Evolutionary conservation across 2,797 vertebrate genomes (phyloP), one percentile per base, ranked within the genome.

Genomic region (Phaenicophaeus curvirostris): DNA sequence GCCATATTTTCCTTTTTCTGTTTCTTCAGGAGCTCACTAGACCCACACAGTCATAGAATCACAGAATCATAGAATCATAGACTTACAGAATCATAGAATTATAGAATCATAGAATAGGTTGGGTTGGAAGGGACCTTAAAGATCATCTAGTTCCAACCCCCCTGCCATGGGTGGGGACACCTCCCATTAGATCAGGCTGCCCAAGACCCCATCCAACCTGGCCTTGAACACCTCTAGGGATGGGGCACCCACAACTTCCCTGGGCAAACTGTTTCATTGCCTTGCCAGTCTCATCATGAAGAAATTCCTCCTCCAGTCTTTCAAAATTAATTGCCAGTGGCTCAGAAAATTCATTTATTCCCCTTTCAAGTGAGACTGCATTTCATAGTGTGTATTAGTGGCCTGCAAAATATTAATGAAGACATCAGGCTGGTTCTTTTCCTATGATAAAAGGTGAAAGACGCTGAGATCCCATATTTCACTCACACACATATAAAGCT

Each of bases 401-500:
- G 68, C 78, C 93, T 93, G 28, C 50, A 87, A 87, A 95, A 94
- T 91, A 94, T 65, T 95, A 85, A 93, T 79, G 82, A 93, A 93
- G 50, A 71, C 54, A 61, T 68, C 21, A 91, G 13, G 39, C 39
- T 39, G 39, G 39, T 39, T 39, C 39, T 39, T 39, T 39, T 39
- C 39, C 39, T 44, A 28, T 90, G 59, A 74, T 74, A 87, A 90
- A 67, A 23, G 12, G 13, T 79, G 37, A 74, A 94, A 92, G 59
- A 62, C 48, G 37, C 25, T 69, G 37, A 46, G 17, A 39, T 68
- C 28, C 28, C 12, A 25, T 93, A 6, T 93, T 59, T 94, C 50
- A 83, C 17, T 15, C 30, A 21, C 20, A 41, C 4, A 41, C 3
- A 30, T 63, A 21, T 58, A 28, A 37, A 73, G 59, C 54, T 55